Conservation (phyloP, 2,113 vertebrate genomes). For the Cichladusa arquata region DNA sequence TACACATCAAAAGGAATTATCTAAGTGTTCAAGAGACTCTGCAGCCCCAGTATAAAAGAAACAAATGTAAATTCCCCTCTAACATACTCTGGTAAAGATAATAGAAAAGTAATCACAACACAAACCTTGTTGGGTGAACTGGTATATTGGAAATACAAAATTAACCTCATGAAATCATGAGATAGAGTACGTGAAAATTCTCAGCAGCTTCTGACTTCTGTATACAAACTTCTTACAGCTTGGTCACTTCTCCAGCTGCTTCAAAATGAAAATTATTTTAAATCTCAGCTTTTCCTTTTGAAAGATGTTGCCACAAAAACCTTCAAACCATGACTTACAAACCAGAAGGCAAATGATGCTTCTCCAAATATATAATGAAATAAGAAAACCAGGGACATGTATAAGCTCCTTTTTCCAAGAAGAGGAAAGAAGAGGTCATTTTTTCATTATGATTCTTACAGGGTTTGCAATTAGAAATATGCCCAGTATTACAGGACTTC, state of each 20-base stretch:
- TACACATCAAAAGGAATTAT: background rate
- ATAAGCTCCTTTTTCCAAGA: background rate
- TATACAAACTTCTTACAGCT: background rate
- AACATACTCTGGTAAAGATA: background rate
- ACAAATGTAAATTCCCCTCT: background rate
- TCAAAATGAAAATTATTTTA: background rate
- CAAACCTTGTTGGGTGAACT: background rate
- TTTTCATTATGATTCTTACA: background rate
- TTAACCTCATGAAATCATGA: background rate
- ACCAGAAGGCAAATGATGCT: background rate
- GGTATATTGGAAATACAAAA: background rate
- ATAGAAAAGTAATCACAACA: background rate
- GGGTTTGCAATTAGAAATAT: background rate
- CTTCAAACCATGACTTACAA: background rate
- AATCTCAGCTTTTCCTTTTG: background rate
- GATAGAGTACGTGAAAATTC: background rate
- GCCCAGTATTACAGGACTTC: background rate
- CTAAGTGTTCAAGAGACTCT: background rate
- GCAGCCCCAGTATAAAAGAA: background rate
- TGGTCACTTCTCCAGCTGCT: background rate
- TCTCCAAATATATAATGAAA: background rate
- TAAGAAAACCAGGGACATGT: background rate
- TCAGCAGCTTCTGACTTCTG: background rate
- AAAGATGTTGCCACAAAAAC: background rate
- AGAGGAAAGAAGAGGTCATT: background rate